phyloP scores from a whole-genome alignment of 2,888 invertebrate species.

The Bunonema sp. region DNA sequence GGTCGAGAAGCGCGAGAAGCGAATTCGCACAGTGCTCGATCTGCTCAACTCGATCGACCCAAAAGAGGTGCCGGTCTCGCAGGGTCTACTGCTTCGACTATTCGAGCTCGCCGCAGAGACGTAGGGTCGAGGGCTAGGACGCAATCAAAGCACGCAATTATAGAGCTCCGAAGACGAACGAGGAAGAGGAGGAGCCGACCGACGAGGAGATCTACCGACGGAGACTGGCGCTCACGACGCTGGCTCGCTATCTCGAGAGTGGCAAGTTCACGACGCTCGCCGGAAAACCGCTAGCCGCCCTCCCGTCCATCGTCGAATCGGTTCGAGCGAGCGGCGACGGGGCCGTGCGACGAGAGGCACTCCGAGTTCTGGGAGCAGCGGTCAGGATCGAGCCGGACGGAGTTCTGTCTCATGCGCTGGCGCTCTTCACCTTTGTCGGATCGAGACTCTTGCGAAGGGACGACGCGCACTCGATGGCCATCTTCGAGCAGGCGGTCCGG shows the following conservation, averaged over 20 bases:
- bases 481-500: slow-evolving; percentile 29
- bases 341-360: slow-evolving; percentile 81
- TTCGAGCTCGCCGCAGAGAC: too few relatives aligned
- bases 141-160: too few relatives aligned
- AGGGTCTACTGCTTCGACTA: too few relatives aligned
- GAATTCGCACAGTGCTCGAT: slow-evolving; percentile 20
- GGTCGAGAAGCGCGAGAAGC: slow-evolving; percentile 8
- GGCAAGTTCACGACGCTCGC: slow-evolving; percentile 3
- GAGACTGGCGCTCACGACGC: too few relatives aligned
- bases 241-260: too few relatives aligned
- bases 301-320: slow-evolving; percentile 8
- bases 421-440: slow-evolving; percentile 94
- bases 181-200: too few relatives aligned
- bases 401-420: slow-evolving; percentile 80
- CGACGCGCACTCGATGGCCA: slow-evolving; percentile 31
- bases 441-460: slow-evolving; percentile 60
- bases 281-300: too few relatives aligned
- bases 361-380: slow-evolving; percentile 65
- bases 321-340: slow-evolving; percentile 70
- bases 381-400: slow-evolving; percentile 59
- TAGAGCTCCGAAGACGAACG: too few relatives aligned
- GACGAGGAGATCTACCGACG: too few relatives aligned
- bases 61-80: too few relatives aligned
- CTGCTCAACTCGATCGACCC: too few relatives aligned
- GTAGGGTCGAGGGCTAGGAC: too few relatives aligned